Evolutionary conservation across 2,888 invertebrate genomes (phyloP).

Genomic region (Drosophila mercatorum): DNA sequence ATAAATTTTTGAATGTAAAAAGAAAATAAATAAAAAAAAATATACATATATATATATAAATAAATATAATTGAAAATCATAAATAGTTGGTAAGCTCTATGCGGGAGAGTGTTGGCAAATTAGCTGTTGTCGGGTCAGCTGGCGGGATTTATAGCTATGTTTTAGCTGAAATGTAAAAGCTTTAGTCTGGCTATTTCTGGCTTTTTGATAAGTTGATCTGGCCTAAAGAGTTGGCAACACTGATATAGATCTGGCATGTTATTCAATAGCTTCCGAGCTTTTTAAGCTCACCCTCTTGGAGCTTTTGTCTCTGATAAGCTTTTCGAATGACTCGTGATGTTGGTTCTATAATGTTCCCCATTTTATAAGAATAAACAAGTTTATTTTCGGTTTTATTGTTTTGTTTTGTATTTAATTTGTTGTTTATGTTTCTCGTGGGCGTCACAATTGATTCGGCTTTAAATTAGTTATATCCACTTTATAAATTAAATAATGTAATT

Average conservation of each 20-base stretch:
- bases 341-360: background rate
- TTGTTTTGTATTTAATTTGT: slow-evolving; percentile 63
- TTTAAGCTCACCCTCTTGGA: no score
- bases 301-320: background rate
- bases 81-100: background rate
- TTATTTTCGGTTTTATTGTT: slow-evolving; percentile 23
- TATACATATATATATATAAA: slow-evolving; percentile 36
- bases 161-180: no score
- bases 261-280: no score
- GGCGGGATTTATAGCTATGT: no score
- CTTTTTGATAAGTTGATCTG: no score
- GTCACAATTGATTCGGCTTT: slow-evolving; percentile 63
- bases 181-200: no score
- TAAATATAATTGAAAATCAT: slow-evolving; percentile 33
- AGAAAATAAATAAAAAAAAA: slow-evolving; percentile 14
- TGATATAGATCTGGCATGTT: no score
- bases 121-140: no score
- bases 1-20: slow-evolving; percentile 58
- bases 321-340: background rate
- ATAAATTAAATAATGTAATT: slow-evolving; percentile 82
- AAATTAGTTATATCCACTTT: slow-evolving; percentile 72
- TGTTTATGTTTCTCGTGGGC: slow-evolving; percentile 53
- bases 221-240: no score
- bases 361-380: background rate
- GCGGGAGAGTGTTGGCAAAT: no score